Percentiles rank a stretch among this genome's conserved stretches.
phyloP scores from a whole-genome alignment of 2,797 vertebrate species.

The Anabacerthia variegaticeps region DNA sequence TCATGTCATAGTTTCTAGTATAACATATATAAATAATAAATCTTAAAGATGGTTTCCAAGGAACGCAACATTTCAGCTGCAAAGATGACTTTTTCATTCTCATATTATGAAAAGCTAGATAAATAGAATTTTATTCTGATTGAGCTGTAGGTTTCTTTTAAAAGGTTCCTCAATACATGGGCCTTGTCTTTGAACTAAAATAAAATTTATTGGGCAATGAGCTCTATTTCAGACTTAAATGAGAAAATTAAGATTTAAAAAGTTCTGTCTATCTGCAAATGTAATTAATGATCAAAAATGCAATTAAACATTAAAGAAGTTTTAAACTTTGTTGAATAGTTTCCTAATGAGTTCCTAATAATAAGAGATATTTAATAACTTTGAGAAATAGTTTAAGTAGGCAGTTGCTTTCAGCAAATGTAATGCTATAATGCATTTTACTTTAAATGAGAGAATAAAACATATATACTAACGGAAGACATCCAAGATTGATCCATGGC shows the following conservation, averaged over 20 bases:
- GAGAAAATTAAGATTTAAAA: conserved; percentile 62
- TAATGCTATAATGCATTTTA: background rate
- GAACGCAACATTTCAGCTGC: background rate
- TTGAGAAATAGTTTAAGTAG: conserved; percentile 29
- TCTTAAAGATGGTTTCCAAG: background rate
- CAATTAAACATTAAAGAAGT: conserved; percentile 59
- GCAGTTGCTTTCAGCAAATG: conserved; percentile 18
- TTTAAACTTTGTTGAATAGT: conserved; percentile 42
- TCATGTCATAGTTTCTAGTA: background rate
- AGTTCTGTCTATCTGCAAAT: conserved; percentile 18
- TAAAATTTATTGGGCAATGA: background rate
- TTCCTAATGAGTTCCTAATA: conserved; percentile 54
- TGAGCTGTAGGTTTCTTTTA: conserved; percentile 17
- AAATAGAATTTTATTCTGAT: conserved; percentile 50
- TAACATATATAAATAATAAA: background rate
- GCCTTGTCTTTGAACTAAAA: background rate
- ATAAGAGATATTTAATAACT: conserved; percentile 33
- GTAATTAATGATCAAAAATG: conserved; percentile 51
- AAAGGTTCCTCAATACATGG: background rate
- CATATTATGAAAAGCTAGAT: background rate
- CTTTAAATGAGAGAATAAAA: background rate
- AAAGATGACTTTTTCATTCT: background rate
- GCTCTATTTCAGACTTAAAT: conserved; percentile 37
- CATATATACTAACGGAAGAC: background rate
- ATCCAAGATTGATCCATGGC: background rate